Evolutionary conservation across 2,888 invertebrate species (phyloP), one percentile per base, ranked within the genome.

Genomic region (Caenorhabditis parvicauda): DNA sequence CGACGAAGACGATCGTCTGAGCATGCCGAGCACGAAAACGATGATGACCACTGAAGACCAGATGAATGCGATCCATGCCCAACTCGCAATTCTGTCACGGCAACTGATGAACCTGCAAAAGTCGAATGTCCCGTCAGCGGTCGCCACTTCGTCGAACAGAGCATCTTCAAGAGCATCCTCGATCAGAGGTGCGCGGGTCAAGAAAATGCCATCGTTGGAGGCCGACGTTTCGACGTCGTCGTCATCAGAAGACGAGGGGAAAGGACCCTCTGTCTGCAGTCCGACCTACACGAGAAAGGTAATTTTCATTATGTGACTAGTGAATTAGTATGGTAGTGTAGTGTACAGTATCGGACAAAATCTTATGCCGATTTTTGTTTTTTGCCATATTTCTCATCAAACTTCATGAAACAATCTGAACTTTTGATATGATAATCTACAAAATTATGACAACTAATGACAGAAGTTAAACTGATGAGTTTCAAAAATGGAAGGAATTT

Each of bases 1-100:
- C 7, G 62, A 62, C 7, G 62, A 62, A 14, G 54, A 51, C 25
- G 62, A 62, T 39, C 41, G 58, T 45, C 50, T 51, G 53, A 62
- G 62, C 48, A 58, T 62, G 62, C 62, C 62, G 37, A 62, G 62
- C 45, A 62, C 62, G 2, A 7, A 54, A 43, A 62, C 62, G 19
- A 50, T 42, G 14, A 25, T 51, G 50, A 62, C 62, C 1, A 41
- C 58, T 17, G 62, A 62, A 24, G 58, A 62, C 45, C 62, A 59
- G 17, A 57, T 58, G 58, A 53, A 52, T 21, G 38, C 58, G 44
- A 58, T 58, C 44, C 52, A 58, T 12, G 48, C 43, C 25, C 57
- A 62, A 24, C 38, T 62, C 38, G 62, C 62, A 14, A 58, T 62
- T 57, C 47, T 62, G 12, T 62, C 62, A 17, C 57, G 56, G 43